A percentile compares a stretch with the other conserved stretches of the same genome.
These are phyloP conservation scores for Leptopterna dolabrata DNA, from an alignment of 2,888 invertebrate species.

Conservation along the genomic window DNA sequence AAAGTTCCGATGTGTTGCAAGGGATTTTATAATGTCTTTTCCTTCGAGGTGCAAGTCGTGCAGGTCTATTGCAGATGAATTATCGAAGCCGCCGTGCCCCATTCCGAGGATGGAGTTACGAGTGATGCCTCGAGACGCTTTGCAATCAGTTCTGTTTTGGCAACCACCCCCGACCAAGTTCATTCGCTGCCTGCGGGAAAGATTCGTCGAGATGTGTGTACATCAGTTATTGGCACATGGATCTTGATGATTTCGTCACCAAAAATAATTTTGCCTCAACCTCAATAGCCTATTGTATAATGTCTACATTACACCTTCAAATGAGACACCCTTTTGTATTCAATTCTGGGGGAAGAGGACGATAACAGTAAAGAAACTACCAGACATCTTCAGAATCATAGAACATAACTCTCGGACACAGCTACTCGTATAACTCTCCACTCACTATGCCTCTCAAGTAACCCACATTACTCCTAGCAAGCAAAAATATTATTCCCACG, in stretches of 20 bases:
- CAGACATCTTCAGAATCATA: too few relatives aligned
- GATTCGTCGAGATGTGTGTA: background rate
- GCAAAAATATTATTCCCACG: too few relatives aligned
- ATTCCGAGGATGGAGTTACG: background rate
- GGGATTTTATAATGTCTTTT: conserved; percentile 7
- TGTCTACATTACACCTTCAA: too few relatives aligned
- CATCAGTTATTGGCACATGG: background rate
- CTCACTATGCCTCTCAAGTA: too few relatives aligned
- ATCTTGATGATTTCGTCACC: background rate
- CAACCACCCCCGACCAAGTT: background rate
- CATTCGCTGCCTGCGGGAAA: background rate
- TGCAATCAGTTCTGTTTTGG: background rate
- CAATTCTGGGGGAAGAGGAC: too few relatives aligned
- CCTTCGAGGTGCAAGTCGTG: background rate
- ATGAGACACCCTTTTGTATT: too few relatives aligned
- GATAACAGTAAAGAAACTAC: too few relatives aligned
- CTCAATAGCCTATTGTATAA: too few relatives aligned
- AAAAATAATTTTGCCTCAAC: background rate
- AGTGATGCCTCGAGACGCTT: background rate
- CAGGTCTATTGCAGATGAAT: background rate
- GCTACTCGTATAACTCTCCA: too few relatives aligned
- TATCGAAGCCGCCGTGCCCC: background rate
- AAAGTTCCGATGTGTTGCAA: background rate
- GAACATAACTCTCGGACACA: too few relatives aligned
- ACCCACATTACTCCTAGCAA: too few relatives aligned